Percentiles rank a stretch among this genome's conserved stretches.
These are phyloP conservation scores for Aldabrachelys gigantea DNA, from an alignment of 2,113 vertebrate species.

Conservation along the genomic window DNA sequence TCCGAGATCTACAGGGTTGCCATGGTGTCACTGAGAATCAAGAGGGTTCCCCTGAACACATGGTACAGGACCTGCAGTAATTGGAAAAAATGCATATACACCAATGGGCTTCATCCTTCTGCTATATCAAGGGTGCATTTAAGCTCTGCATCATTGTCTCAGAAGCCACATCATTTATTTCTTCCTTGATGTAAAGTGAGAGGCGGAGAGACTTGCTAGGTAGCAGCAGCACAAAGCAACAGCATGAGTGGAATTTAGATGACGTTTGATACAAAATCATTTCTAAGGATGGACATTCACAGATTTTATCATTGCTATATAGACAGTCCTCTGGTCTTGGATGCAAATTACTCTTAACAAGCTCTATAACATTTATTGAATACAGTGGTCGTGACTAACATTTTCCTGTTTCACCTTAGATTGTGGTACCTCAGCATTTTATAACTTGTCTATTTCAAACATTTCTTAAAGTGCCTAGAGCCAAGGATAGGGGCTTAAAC, in stretches of 20 bases:
- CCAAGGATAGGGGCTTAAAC: not conserved
- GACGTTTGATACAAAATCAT: not conserved
- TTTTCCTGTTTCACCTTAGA: not conserved
- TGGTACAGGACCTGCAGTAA: not conserved
- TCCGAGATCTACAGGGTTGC: not conserved
- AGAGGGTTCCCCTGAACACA: not conserved
- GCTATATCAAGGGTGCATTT: not conserved
- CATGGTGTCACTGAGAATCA: not conserved
- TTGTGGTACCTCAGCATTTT: not conserved
- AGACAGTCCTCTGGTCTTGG: not conserved
- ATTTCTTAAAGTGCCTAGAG: not conserved
- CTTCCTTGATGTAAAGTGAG: constrained; percentile 27
- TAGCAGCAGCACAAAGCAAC: not conserved
- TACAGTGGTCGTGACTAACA: not conserved
- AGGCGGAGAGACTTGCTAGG: not conserved
- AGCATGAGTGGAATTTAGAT: not conserved
- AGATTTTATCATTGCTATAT: not conserved
- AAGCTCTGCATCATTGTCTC: not conserved
- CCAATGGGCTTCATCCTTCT: not conserved
- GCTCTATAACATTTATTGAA: not conserved
- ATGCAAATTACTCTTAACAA: not conserved
- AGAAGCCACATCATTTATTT: not conserved
- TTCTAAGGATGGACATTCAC: not conserved
- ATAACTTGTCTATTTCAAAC: not conserved
- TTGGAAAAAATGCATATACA: not conserved